Evolutionary conservation across 2,113 vertebrate species (phyloP), one percentile per base, ranked within the genome.

Genomic region (Ameiurus melas): DNA sequence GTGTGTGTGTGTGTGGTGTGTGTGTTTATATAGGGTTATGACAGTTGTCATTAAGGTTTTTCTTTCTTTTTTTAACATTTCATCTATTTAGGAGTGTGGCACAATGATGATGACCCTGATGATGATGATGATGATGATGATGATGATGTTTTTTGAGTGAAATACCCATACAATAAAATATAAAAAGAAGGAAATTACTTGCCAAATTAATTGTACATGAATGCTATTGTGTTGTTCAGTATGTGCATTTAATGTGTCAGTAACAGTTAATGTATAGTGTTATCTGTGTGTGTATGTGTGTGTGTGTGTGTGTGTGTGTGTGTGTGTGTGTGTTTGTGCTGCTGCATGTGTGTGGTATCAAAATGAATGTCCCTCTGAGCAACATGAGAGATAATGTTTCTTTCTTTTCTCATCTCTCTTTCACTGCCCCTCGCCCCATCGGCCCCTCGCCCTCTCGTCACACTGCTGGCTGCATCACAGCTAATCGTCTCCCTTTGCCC

Each of bases 401-500:
- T 64, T 81, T 53, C 80, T 84, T 43, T 73, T 73, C 64, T 82
- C 53, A 73, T 71, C 86, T 62, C 55, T 43, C 62, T 62, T 58
- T 75, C 9, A 20, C 68, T 75, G 55, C 55, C 60, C 39, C 85
- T 53, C 39, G 55, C 53, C 80, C 86, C 27, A 27, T 73, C 55
- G 36, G 17, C 80, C 68, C 80, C 30, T 77, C 87, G 30, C 58
- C 82, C 87, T 85, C 82, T 51, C 58, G 60, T 89, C 88, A 86
- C 71, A 86, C 85, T 77, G 80, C 64, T 83, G 79, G 55, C 88
- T 89, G 81, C 85, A 89, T 89, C 88, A 62, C 80, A 86, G 79
- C 85, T 89, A 89, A 89, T 89, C 80, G 85, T 89, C 85, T 89
- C 75, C 53, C 73, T 53, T 89, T 83, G 68, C 84, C 88, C 88